Evolutionary conservation across 2,888 invertebrate genomes (phyloP).

Genomic region (Nasonovia ribisnigri): DNA sequence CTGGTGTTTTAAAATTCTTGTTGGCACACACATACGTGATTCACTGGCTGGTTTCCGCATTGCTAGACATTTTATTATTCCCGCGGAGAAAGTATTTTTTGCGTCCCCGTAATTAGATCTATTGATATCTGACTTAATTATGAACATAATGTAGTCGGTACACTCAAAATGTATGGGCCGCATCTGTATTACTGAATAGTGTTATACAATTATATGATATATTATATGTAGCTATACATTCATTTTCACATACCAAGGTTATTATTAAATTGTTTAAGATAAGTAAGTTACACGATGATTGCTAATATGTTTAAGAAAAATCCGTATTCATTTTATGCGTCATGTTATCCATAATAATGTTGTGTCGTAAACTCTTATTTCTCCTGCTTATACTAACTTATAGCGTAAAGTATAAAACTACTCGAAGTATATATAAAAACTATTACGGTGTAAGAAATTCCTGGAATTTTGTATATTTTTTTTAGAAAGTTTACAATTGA

Average conservation of each 20-base stretch:
- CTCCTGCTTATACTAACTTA: neutral
- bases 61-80: constrained; percentile 60
- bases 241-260: constrained; percentile 26
- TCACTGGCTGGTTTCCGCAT: constrained; percentile 61
- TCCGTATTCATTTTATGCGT: constrained; percentile 12
- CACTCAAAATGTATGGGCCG: neutral
- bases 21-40: constrained; percentile 27
- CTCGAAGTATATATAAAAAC: neutral
- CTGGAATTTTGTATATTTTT: constrained; percentile 6
- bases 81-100: constrained; percentile 40
- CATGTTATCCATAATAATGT: constrained; percentile 6
- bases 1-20: constrained; percentile 41
- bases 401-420: neutral
- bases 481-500: constrained; percentile 34
- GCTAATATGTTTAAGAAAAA: neutral
- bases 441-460: neutral
- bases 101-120: constrained; percentile 46
- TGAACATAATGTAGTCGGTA: neutral
- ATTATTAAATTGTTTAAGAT: constrained; percentile 2
- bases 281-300: constrained; percentile 1
- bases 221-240: neutral
- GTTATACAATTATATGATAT: neutral
- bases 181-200: neutral
- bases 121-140: constrained; percentile 57
- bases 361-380: neutral